Conservation (phyloP, 2,888 invertebrate species). For the Nephrocerus scutellatus region DNA sequence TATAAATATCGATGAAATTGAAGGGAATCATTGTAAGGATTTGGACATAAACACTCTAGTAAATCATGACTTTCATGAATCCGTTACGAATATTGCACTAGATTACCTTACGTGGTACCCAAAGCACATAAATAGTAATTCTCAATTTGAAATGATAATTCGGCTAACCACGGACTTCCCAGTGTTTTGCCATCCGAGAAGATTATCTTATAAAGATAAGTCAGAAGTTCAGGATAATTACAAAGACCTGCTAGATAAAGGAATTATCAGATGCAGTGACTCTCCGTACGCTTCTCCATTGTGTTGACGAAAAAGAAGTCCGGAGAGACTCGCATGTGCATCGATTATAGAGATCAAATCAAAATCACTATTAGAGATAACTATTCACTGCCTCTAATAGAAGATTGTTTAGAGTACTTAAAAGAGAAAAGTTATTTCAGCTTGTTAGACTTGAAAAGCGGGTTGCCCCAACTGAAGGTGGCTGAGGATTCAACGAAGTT, state of each 20-base stretch:
- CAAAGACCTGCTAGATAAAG: conserved; percentile 8
- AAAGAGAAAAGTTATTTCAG: conserved; percentile 19
- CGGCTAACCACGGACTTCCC: too few species aligned
- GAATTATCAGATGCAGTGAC: conserved; percentile 11
- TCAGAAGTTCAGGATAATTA: conserved; percentile 7
- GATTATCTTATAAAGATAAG: conserved; percentile 8
- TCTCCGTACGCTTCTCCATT: conserved; percentile 12
- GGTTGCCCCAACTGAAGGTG: conserved; percentile 20
- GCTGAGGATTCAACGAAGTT: conserved; percentile 19
- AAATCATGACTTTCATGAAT: too few species aligned
- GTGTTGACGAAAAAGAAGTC: conserved; percentile 7
- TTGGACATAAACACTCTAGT: too few species aligned
- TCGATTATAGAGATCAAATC: conserved; percentile 8
- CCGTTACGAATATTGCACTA: too few species aligned
- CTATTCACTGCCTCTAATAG: too few species aligned
- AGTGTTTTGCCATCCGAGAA: too few species aligned
- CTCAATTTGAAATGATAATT: conserved; percentile 11
- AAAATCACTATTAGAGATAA: conserved; percentile 14
- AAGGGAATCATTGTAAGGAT: too few species aligned
- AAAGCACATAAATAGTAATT: too few species aligned
- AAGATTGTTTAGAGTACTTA: conserved; percentile 13
- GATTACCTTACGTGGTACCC: too few species aligned
- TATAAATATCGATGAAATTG: too few species aligned
- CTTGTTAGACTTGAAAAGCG: conserved; percentile 20
- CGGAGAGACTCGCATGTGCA: conserved; percentile 5